A percentile compares a stretch with the other conserved stretches of the same genome.
Evolutionary conservation across 2,888 invertebrate species (phyloP).

Genomic region (Phrixothrix hirtus): DNA sequence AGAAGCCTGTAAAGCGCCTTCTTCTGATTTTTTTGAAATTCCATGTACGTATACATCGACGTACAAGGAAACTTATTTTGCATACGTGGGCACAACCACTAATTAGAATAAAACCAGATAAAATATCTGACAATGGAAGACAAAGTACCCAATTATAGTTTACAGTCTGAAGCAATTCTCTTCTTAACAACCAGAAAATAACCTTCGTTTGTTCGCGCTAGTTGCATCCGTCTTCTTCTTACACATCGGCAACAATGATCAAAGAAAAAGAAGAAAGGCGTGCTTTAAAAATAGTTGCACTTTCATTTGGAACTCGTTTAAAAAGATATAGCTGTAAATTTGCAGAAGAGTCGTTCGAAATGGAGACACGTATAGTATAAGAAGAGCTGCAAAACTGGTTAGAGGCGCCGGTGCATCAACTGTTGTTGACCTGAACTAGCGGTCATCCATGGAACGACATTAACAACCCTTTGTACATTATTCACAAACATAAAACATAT

Average conservation of each 20-base stretch:
- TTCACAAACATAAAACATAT: no score
- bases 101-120: slow-evolving; percentile 28
- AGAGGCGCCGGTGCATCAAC: slow-evolving; percentile 29
- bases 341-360: slow-evolving; percentile 20
- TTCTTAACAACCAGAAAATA: slow-evolving; percentile 13
- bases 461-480: no score
- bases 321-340: slow-evolving; percentile 17
- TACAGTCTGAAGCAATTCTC: slow-evolving; percentile 11
- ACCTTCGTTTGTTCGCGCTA: background rate
- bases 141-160: slow-evolving; percentile 28
- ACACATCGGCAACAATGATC: background rate
- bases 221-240: slow-evolving; percentile 3
- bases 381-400: slow-evolving; percentile 24
- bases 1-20: no score
- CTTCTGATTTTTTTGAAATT: background rate
- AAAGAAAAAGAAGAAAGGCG: slow-evolving; percentile 5
- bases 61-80: slow-evolving; percentile 19
- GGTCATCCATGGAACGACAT: slow-evolving; percentile 23
- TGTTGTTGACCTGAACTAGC: slow-evolving; percentile 23
- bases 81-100: slow-evolving; percentile 25
- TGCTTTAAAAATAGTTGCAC: slow-evolving; percentile 5
- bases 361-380: slow-evolving; percentile 14
- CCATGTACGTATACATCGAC: background rate
- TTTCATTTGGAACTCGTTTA: slow-evolving; percentile 20
- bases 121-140: slow-evolving; percentile 28